These are phyloP conservation scores for Nudaria mundana DNA, from an alignment of 2,888 invertebrate genomes.

Conservation along the genomic window DNA sequence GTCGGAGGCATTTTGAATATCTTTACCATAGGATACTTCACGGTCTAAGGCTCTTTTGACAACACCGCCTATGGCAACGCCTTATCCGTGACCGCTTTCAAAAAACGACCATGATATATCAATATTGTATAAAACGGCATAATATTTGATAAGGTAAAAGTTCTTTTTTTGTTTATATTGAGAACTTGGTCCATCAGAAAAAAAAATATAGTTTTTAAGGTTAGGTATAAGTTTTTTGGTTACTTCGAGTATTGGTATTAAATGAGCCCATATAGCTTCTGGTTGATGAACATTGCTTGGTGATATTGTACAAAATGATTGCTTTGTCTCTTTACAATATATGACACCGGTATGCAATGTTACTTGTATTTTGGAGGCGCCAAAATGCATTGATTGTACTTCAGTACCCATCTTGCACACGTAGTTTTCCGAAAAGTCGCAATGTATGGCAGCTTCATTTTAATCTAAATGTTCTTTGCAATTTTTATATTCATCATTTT, in stretches of 20 bases:
- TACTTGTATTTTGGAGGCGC: constrained; percentile 22
- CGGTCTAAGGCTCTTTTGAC: background rate
- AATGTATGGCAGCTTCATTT: constrained; percentile 10
- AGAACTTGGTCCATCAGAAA: background rate
- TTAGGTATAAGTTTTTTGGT: background rate
- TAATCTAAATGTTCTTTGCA: constrained; percentile 5
- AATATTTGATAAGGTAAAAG: background rate
- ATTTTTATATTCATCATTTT: constrained; percentile 8
- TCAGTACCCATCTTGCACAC: constrained; percentile 16
- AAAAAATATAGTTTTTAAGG: background rate
- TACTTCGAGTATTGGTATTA: background rate
- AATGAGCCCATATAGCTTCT: background rate
- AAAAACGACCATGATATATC: background rate
- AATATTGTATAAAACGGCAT: background rate
- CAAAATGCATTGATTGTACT: constrained; percentile 28
- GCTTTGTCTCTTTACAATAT: constrained; percentile 11
- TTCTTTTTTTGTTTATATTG: background rate
- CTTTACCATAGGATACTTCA: background rate
- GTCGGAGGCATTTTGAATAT: background rate
- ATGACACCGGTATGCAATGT: constrained; percentile 26
- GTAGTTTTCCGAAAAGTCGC: constrained; percentile 32
- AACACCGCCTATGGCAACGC: background rate
- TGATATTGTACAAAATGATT: background rate
- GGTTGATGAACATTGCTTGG: constrained; percentile 4
- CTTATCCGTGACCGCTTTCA: background rate